phyloP scores from a whole-genome alignment of 2,888 invertebrate species.

The Perithous albicinctus region DNA sequence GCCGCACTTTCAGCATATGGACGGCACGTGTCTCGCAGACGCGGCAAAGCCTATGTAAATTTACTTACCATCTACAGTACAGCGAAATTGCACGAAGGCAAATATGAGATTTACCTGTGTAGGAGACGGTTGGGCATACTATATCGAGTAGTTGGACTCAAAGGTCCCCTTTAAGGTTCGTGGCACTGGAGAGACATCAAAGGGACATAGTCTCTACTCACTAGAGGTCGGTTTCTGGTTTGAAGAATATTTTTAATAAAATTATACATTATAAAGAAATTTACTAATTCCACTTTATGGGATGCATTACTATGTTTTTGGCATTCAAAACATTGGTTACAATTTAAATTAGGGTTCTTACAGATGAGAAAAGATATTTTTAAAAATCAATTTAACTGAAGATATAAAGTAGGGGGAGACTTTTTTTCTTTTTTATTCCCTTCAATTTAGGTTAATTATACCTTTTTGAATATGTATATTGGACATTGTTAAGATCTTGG shows the following conservation, averaged over 20 bases:
- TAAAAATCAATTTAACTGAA: too few relatives aligned
- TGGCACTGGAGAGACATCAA: slow-evolving; percentile 7
- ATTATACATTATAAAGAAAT: background rate
- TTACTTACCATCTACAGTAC: slow-evolving; percentile 32
- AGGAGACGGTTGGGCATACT: background rate
- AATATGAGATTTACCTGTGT: slow-evolving; percentile 12
- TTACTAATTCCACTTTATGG: too few relatives aligned
- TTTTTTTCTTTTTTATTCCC: too few relatives aligned
- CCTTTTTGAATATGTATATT: too few relatives aligned
- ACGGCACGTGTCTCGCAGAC: slow-evolving; percentile 76
- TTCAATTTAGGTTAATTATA: too few relatives aligned
- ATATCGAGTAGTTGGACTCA: slow-evolving; percentile 1
- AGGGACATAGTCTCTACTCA: background rate
- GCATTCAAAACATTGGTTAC: too few relatives aligned
- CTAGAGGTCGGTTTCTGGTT: too few relatives aligned
- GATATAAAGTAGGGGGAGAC: too few relatives aligned
- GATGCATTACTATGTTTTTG: too few relatives aligned
- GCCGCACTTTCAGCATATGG: slow-evolving; percentile 73
- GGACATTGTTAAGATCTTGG: too few relatives aligned
- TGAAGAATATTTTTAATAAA: background rate
- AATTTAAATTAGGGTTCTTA: too few relatives aligned
- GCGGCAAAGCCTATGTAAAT: slow-evolving; percentile 41
- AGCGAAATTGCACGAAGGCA: slow-evolving; percentile 25
- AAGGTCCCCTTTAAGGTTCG: slow-evolving; percentile 30
- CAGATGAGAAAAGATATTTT: too few relatives aligned